Percentiles rank a stretch among this genome's conserved stretches.
Evolutionary conservation across 2,888 invertebrate genomes (phyloP).

Genomic region (Parapristionchus giblindavisi): DNA sequence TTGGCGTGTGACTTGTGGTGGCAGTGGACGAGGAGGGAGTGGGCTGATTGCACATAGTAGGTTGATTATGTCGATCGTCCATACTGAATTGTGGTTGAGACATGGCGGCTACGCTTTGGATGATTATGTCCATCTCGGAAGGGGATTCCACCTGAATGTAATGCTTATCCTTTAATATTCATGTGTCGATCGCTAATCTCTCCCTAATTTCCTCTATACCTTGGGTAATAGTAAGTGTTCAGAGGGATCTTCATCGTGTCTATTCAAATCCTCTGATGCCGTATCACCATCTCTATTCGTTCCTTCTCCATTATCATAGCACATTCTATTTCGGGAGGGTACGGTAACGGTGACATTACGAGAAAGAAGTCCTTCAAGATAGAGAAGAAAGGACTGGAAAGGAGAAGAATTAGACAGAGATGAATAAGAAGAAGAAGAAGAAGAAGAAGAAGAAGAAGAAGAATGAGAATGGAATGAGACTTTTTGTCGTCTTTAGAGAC

Average conservation of each 20-base stretch:
- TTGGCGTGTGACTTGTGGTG: not conserved
- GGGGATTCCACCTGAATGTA: too few species aligned
- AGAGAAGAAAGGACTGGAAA: slow-evolving; percentile 2
- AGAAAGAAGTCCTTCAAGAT: slow-evolving; percentile 10
- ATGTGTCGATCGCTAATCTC: too few species aligned
- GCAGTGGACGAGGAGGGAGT: not conserved
- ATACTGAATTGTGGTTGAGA: not conserved
- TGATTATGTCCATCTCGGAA: too few species aligned
- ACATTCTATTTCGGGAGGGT: too few species aligned
- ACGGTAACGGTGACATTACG: not conserved
- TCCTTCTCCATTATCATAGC: too few species aligned
- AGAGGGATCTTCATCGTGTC: too few species aligned
- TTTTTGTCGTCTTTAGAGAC: not conserved
- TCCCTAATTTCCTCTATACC: too few species aligned
- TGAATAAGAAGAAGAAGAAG: not conserved
- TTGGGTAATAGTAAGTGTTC: too few species aligned
- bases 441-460: not conserved
- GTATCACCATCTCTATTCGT: not conserved
- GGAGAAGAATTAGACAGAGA: not conserved
- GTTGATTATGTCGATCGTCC: not conserved
- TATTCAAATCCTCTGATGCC: not conserved
- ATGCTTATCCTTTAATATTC: too few species aligned
- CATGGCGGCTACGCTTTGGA: not conserved
- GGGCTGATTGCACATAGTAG: not conserved
- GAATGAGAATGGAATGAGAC: not conserved